These are phyloP conservation scores for Brachyhypopomus occidentalis DNA, from an alignment of 2,113 vertebrate species.

Conservation along the genomic window DNA sequence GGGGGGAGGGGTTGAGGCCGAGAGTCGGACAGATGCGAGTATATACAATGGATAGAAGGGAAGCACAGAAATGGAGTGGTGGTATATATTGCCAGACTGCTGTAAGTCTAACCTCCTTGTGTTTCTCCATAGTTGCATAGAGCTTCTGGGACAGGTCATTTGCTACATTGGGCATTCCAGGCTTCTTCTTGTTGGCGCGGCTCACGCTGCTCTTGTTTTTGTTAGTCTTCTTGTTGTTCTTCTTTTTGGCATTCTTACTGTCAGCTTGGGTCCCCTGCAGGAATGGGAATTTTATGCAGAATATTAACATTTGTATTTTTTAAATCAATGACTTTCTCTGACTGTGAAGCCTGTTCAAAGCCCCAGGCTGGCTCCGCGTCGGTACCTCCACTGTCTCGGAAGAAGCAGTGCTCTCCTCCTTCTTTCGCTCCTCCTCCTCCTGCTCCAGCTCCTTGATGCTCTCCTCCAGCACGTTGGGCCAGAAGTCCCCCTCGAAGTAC, in stretches of 20 bases:
- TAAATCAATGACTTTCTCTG: neutral
- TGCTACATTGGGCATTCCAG: slow-evolving; percentile 94
- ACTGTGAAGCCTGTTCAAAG: neutral
- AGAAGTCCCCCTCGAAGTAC: slow-evolving; percentile 98
- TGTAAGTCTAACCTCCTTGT: slow-evolving; percentile 86
- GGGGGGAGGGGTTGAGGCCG: neutral
- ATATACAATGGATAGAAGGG: no score
- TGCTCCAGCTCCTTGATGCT: slow-evolving; percentile 97
- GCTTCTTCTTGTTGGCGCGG: slow-evolving; percentile 97
- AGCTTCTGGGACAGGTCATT: slow-evolving; percentile 97
- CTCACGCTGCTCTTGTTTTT: slow-evolving; percentile 98
- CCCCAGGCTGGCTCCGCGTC: no score
- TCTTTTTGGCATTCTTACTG: slow-evolving; percentile 98
- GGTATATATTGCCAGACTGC: neutral
- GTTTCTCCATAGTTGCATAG: slow-evolving; percentile 96
- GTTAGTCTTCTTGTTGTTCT: slow-evolving; percentile 98
- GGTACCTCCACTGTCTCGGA: slow-evolving; percentile 87
- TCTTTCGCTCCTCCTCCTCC: slow-evolving; percentile 95
- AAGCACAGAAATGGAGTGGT: no score
- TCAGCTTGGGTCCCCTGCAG: slow-evolving; percentile 88
- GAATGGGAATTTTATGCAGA: neutral
- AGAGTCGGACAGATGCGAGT: neutral
- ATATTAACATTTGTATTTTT: neutral
- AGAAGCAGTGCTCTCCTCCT: slow-evolving; percentile 91
- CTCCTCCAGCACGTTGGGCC: slow-evolving; percentile 97